Base-by-base conservation (phyloP, 2,888 invertebrate species). In the Phaonia tiefii region DNA sequence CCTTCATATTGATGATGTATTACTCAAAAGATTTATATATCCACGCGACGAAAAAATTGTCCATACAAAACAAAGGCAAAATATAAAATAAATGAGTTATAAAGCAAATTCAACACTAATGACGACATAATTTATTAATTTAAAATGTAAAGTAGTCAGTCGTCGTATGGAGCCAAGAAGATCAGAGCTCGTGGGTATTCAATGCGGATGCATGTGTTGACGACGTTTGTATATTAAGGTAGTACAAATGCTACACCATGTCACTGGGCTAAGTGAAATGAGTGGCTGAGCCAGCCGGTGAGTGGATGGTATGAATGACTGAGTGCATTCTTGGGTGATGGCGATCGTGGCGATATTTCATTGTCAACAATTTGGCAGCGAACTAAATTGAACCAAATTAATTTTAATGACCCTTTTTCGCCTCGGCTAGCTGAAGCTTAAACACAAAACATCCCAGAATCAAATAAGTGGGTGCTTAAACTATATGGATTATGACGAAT, bases 311-410 rank as follows among this genome's bases (percentile, higher is more conserved):
- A 72, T 69, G 63, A 79, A 71, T 81, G 78, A 81, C 71, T 81
- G 81, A 81, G 81, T 81, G 81, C 81, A 81, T 81, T 81, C 79
- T 73, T 78, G 63, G 72, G 54, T 75, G 81, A 81, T 81, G 81
- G 72, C 72, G 79, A 75, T 72, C 72, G 71, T 56, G 81, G 81
- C 72, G 81, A 81, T 83, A 88, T 88, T 88, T 88, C 88, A 88
- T 87, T 88, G 88, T 88, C 88, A 88, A 85, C 88, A 87, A 87
- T 87, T 88, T 88, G 89, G 87, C 88, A 88, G 89, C 86, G 39
- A 85, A 85, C 88, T 87, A 89, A 89, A 89, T 88, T 89, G 89
- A 88, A 86, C 89, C 89, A 88, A 89, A 89, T 89, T 89, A 89
- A 89, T 88, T 89, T 89, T 89, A 89, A 89, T 89, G 89, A 89